Base-by-base conservation (phyloP, 1,140 invertebrate species). In the Rhyzopertha dominica region DNA sequence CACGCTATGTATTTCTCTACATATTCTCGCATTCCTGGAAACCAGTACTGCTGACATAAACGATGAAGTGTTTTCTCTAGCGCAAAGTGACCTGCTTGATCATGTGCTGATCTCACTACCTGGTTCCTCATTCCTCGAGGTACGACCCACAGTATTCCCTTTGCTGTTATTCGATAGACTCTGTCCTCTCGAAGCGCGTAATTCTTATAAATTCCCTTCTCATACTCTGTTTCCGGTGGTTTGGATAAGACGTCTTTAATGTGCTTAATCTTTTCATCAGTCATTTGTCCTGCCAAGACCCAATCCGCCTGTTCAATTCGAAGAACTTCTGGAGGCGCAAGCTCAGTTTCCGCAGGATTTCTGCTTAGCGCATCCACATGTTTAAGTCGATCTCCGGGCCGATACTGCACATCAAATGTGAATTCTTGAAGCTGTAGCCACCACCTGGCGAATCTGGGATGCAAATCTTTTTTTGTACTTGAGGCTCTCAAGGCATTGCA, bases 361-460 rank as follows among this genome's bases (percentile, higher is more conserved):
- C 60, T 26, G 44, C 60, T 63, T 8, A 66, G 37, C 7, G 56
- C 53, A 37, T 65, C 64, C 1, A 54, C 57, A 53, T 65, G 62
- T 8, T 13, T 26, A 55, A 62, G 61, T 7, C 45, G 45, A 12
- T 19, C 32, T 8, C 62, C 62, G 2, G 53, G 34, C 25, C 61
- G 18, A 53, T 64, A 51, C 38, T 54, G 42, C 9, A 66, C 39
- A 10, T 48, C 41, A 37, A 63, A 61, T 20, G 55, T 30, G 25
- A 50, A 62, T n/a, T 66, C 57, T n/a, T 57, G 51, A 17, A 60
- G 28, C 7, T 49, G 34, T 0, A 61, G 25, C 43, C 55, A 63
- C 63, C 63, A 66, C 26, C 57, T 43, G 3, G 54, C 61, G 9
- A 64, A 51, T 28, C 60, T 8, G 4, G 61, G 53, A 10, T 46